Conservation (phyloP, 1,140 invertebrate genomes). For the Bombus huntii region DNA sequence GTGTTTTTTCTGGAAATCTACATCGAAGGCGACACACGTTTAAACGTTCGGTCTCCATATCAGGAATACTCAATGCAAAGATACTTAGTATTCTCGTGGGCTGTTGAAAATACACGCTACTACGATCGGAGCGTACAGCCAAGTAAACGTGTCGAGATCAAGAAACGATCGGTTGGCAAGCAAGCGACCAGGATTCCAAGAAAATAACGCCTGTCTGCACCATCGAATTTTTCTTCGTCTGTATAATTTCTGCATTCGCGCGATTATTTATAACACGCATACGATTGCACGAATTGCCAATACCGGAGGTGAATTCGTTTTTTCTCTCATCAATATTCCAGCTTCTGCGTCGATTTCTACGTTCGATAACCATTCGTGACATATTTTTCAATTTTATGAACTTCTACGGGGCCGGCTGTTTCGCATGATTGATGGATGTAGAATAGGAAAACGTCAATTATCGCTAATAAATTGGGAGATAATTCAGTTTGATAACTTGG, state of each 20-base stretch:
- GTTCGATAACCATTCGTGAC: background rate
- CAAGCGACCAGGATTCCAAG: constrained; percentile 42
- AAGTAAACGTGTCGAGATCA: constrained; percentile 55
- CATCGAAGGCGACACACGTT: constrained; percentile 58
- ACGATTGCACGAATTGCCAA: background rate
- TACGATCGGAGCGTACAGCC: constrained; percentile 43
- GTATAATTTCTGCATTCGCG: background rate
- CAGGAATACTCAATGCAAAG: constrained; percentile 58
- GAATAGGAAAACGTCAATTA: background rate
- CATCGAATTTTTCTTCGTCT: background rate
- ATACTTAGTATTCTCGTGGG: constrained; percentile 54
- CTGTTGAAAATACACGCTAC: constrained; percentile 57
- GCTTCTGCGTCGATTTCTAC: background rate
- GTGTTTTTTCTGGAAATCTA: constrained; percentile 49
- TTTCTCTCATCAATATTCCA: background rate
- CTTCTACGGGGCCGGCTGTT: background rate
- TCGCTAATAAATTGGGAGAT: background rate
- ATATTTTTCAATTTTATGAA: background rate
- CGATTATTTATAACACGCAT: background rate
- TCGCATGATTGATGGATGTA: background rate
- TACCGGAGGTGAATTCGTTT: background rate
- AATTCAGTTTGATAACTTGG: background rate
- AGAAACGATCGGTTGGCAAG: constrained; percentile 54
- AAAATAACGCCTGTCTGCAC: constrained; percentile 46
- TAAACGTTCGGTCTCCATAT: constrained; percentile 50